Conservation (phyloP, 2,113 vertebrate genomes). For the Columbina picui region DNA sequence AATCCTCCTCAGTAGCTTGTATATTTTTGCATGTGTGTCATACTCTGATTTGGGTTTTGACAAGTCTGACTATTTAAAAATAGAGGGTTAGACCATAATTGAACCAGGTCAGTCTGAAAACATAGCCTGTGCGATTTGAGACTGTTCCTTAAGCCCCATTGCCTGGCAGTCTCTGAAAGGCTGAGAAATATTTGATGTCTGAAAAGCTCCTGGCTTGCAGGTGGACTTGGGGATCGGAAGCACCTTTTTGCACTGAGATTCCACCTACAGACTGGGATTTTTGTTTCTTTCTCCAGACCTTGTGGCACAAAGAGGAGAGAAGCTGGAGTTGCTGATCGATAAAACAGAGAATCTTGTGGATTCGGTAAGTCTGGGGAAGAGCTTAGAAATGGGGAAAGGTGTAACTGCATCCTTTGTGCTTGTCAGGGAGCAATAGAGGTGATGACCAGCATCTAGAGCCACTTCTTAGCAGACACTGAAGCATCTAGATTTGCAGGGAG, state of each 20-base stretch:
- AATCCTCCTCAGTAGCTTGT: neutral
- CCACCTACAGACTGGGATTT: neutral
- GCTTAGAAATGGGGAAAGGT: neutral
- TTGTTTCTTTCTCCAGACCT: slow-evolving; percentile 82
- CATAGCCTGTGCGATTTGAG: neutral
- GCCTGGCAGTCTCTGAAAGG: neutral
- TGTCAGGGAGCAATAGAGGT: neutral
- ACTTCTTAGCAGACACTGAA: neutral
- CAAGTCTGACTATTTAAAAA: neutral
- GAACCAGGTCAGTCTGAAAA: neutral
- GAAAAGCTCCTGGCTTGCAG: neutral
- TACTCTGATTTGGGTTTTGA: neutral
- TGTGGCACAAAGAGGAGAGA: slow-evolving; percentile 96
- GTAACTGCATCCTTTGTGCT: neutral
- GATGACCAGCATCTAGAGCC: neutral
- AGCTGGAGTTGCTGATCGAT: slow-evolving; percentile 95
- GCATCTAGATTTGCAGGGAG: accelerated
- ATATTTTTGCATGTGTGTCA: accelerated
- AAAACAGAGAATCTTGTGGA: slow-evolving; percentile 98
- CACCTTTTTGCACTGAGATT: neutral
- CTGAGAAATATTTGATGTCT: neutral
- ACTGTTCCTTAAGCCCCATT: neutral
- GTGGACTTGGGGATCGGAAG: neutral
- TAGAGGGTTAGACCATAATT: accelerated
- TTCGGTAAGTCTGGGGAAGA: slow-evolving; percentile 84